Evolutionary conservation across 2,888 invertebrate genomes (phyloP), one percentile per base, ranked within the genome.

Genomic region (Lasioglossum marginatum): DNA sequence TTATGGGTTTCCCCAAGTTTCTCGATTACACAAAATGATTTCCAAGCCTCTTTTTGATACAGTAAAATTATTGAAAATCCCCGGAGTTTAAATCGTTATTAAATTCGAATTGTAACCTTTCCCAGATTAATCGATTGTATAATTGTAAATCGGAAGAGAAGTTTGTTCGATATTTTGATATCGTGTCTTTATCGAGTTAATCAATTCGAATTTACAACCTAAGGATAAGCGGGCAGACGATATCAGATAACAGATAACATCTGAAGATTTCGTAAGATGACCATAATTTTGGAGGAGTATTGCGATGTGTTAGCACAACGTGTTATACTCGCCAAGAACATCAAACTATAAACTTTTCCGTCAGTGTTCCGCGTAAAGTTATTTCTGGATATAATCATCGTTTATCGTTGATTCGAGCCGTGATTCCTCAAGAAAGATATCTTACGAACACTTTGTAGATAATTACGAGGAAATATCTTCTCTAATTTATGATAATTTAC

Each of bases 401-500:
- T 10, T 68, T n/a, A 40, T n/a, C 37, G 14, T 14, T n/a, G 23
- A 70, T 40, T 40, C 14, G 70, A 40, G 12, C n/a, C n/a, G 40
- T 40, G 70, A n/a, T n/a, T 70, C n/a, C n/a, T 14, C 5, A n/a
- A n/a, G n/a, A 40, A 40, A n/a, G n/a, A 70, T 40, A 40, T 40
- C 40, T 5, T 40, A n/a, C 23, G 40, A 40, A 70, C 23, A 70
- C 40, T 14, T 40, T 70, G 37, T n/a, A n/a, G 5, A 70, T 37
- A 70, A 37, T 70, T 70, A 4, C 37, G 5, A 70, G n/a, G 70
- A 40, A 70, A 70, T 6, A 40, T 40, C 12, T n/a, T 40, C 0
- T 68, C 14, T 70, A 70, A 70, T 70, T 70, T 70, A 70, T 70
- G 70, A 14, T 70, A 70, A 70, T 70, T 70, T 37, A 70, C 5